Evolutionary conservation across 2,888 invertebrate genomes (phyloP).

Genomic region (Acronicta aceris): DNA sequence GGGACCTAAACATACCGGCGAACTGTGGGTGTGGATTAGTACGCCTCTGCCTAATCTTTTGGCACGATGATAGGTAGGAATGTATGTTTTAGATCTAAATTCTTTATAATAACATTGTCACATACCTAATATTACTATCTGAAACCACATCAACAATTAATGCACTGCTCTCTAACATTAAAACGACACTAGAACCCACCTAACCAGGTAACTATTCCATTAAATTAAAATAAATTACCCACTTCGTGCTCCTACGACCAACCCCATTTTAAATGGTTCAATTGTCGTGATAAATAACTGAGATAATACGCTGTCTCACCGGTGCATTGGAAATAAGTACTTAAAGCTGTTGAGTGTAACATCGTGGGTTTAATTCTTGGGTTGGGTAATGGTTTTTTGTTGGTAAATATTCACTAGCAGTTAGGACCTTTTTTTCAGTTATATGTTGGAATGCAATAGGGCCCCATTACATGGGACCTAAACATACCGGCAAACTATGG

Average conservation of each 20-base stretch:
- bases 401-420: too few relatives aligned
- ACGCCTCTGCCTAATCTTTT: too few relatives aligned
- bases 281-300: conserved; percentile 10
- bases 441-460: too few relatives aligned
- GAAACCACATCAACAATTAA: conserved; percentile 4
- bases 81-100: too few relatives aligned
- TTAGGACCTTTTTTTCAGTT: too few relatives aligned
- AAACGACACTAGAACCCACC: neutral
- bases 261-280: conserved; percentile 1
- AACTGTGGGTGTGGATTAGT: too few relatives aligned
- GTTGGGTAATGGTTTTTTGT: neutral
- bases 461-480: too few relatives aligned
- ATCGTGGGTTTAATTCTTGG: neutral
- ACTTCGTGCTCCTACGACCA: conserved; percentile 3
- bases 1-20: too few relatives aligned
- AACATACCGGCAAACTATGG: too few relatives aligned
- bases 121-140: neutral
- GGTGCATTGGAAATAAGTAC: too few relatives aligned
- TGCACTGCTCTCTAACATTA: conserved; percentile 7
- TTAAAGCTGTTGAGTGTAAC: neutral
- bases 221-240: conserved; percentile 22
- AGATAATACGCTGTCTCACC: neutral
- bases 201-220: conserved; percentile 13
- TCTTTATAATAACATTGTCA: too few relatives aligned
- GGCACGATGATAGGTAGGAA: too few relatives aligned